A percentile compares a stretch with the other conserved stretches of the same genome.
These are phyloP conservation scores for Spialia ferax DNA, from an alignment of 2,888 invertebrate genomes.

Conservation along the genomic window DNA sequence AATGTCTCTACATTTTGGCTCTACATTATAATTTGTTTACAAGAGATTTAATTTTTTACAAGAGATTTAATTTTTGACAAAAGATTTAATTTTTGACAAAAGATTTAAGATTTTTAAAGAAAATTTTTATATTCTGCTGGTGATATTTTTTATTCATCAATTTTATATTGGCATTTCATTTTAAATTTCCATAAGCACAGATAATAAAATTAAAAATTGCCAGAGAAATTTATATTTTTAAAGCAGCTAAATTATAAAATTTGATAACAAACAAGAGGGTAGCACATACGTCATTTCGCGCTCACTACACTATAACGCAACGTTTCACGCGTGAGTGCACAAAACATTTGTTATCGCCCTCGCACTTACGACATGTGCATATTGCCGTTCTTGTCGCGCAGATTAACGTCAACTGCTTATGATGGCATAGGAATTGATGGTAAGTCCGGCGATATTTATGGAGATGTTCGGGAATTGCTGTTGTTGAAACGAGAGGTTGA, in stretches of 20 bases:
- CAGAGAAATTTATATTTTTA: neutral
- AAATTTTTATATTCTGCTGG: too few relatives aligned
- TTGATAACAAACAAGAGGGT: conserved; percentile 12
- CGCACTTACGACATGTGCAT: conserved; percentile 74
- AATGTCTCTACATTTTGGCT: too few relatives aligned
- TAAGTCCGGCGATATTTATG: conserved; percentile 68
- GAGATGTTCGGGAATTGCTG: conserved; percentile 53
- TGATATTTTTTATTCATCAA: too few relatives aligned
- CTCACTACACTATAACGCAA: conserved; percentile 70
- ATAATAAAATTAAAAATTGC: neutral
- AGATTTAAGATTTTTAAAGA: too few relatives aligned
- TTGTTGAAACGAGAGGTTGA: neutral
- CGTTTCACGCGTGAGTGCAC: conserved; percentile 82
- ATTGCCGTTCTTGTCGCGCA: conserved; percentile 69
- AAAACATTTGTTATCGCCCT: conserved; percentile 80
- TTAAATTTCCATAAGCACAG: too few relatives aligned
- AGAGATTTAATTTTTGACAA: too few relatives aligned
- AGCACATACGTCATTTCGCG: conserved; percentile 63
- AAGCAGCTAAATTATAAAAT: neutral
- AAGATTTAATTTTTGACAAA: too few relatives aligned
- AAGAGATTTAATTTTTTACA: too few relatives aligned
- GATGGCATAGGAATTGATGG: conserved; percentile 77
- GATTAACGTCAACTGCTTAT: conserved; percentile 81
- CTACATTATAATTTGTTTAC: too few relatives aligned
- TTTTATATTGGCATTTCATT: too few relatives aligned